Base-by-base conservation (phyloP, 2,797 vertebrate species). In the Uromys caudimaculatus region DNA sequence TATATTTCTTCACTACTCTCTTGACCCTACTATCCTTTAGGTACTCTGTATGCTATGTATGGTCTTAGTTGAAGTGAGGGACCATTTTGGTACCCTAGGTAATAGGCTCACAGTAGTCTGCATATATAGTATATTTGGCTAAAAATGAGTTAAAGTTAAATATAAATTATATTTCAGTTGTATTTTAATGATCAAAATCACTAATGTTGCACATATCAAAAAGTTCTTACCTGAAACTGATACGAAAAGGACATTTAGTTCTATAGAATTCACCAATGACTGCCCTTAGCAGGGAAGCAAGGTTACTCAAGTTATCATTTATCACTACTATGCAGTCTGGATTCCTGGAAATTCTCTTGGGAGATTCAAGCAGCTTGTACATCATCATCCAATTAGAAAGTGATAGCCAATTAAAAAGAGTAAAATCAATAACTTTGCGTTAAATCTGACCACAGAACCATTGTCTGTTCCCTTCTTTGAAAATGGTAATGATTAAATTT, bases 331-430 rank as follows among this genome's bases (percentile, higher is more conserved):
- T 93, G 85, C 44, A 93, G 67, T 41, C 64, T 94, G 29, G 67
- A 96, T 94, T 96, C 84, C 81, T 95, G 56, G 27, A 79, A 88
- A 97, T 90, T 82, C 85, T 82, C 88, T 90, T 88, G 95, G 58
- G 91, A 97, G 58, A 93, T 95, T 95, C 62, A n/a, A 96, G 73
- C 44, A 54, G 56, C 58, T 78, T 93, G 64, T 87, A 95, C 38
- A 93, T 95, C 93, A 97, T 94, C 77, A 78, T 71, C 81, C 92
- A 97, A 97, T 96, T 96, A 97, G 62, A 97, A 98, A 94, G 88
- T 93, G 96, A 96, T 89, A 97, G 78, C 77, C 89, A 96, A 96
- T 96, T 97, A 96, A 95, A 96, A 13, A 47, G 73, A 97, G 17
- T 81, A 91, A 90, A 95, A 91, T 97, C 96, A 91, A 96, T 97